phyloP scores from a whole-genome alignment of 2,888 invertebrate genomes.

The Melinopterus prodromus region DNA sequence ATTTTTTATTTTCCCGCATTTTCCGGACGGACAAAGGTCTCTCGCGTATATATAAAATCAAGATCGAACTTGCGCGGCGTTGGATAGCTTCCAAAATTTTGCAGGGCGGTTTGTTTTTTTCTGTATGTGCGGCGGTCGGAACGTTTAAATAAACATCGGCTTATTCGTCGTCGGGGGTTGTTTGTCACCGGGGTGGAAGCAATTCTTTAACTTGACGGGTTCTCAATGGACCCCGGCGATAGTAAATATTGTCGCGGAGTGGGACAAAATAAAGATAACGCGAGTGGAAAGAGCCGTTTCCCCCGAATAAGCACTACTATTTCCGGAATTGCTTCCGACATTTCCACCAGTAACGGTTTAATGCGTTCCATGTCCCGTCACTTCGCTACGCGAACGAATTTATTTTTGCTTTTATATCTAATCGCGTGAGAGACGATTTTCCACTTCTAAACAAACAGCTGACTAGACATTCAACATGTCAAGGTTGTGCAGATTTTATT shows the following conservation, averaged over 20 bases:
- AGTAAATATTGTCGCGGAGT: conserved; percentile 4
- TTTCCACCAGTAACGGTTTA: neutral
- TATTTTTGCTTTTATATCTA: neutral
- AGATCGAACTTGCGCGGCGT: neutral
- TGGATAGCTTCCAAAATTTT: neutral
- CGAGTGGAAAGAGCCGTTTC: conserved; percentile 4
- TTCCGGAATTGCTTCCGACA: conserved; percentile 4
- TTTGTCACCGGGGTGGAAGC: conserved; percentile 4
- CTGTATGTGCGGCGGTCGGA: neutral
- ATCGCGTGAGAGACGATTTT: neutral
- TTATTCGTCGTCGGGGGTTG: conserved; percentile 4
- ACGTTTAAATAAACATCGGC: conserved; percentile 4
- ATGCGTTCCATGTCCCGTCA: neutral
- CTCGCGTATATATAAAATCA: neutral
- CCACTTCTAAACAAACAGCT: neutral
- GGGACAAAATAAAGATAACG: conserved; percentile 4
- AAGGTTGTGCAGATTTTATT: too few relatives aligned
- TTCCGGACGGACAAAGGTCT: neutral
- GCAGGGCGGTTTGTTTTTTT: neutral
- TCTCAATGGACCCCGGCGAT: conserved; percentile 4
- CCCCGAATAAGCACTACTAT: conserved; percentile 4
- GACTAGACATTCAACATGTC: too few relatives aligned
- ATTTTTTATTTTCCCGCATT: neutral
- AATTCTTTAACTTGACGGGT: conserved; percentile 4
- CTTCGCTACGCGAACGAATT: neutral